phyloP scores from a whole-genome alignment of 2,888 invertebrate species.

The Alitta virens region DNA sequence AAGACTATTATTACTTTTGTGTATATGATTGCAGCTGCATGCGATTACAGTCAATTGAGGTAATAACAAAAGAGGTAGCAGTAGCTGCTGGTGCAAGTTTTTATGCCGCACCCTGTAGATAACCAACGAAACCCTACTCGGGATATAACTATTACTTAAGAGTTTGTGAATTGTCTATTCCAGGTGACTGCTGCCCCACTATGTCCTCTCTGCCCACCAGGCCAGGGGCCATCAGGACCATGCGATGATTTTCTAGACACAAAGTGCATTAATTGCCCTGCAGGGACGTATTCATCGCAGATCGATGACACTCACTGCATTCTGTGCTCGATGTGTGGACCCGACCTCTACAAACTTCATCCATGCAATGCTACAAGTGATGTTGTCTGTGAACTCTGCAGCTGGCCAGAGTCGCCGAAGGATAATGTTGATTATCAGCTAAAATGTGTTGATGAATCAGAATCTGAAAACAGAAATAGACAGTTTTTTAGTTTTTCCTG shows the following conservation, averaged over 20 bases:
- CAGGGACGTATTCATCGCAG: not conserved
- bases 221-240: not conserved
- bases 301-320: not conserved
- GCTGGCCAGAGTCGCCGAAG: not conserved
- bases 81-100: too few relatives aligned
- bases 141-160: too few relatives aligned
- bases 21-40: too few relatives aligned
- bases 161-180: too few relatives aligned
- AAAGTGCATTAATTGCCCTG: not conserved
- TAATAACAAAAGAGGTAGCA: too few relatives aligned
- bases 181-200: not conserved
- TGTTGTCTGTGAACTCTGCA: constrained; percentile 12
- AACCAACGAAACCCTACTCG: too few relatives aligned
- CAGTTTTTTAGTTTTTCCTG: too few relatives aligned
- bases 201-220: not conserved
- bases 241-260: not conserved
- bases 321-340: constrained; percentile 11
- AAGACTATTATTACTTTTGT: too few relatives aligned
- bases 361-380: constrained; percentile 8
- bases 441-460: not conserved
- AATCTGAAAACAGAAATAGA: too few relatives aligned
- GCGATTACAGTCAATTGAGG: too few relatives aligned
- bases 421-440: not conserved
- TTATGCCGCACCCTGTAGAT: too few relatives aligned
- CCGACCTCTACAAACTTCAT: constrained; percentile 3